Base-by-base conservation (phyloP, 2,888 invertebrate species). In the Ditylenchus weischeri region DNA sequence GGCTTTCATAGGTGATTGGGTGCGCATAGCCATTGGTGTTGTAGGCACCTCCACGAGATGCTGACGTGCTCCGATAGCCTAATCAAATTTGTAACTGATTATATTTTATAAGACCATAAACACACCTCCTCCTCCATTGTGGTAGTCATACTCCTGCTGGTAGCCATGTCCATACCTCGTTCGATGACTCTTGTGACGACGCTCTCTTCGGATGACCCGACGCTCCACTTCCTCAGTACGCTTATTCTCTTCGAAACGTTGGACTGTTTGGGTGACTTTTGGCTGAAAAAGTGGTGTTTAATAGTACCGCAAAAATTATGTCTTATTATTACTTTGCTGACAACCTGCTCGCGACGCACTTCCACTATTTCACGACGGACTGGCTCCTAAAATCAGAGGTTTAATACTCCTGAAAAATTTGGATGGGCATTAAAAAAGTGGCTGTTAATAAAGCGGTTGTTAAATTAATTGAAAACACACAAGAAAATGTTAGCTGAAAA, bases 161-260 rank as follows among this genome's bases (percentile, higher is more conserved):
- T 63, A 62, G 6, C 57, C 47, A 54, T 77, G 70, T 36, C 75
- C 59, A 65, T 71, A 65, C 38, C 72, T 69, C 23, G 67, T 69
- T 50, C 75, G 70, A 54, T 64, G 68, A 50, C 73, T 73, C 61
- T 70, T 70, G 62, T 75, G 78, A 15, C 66, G 65, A 23, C 77
- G 73, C 50, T 78, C 75, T 57, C 76, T 74, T 29, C 79, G 72
- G 59, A 79, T 74, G 15, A 83, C 79, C 48, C 79, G 76, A 35
- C 83, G 78, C 66, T 83, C 83, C 50, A 83, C 74, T 72, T 83
- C 83, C 70, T 83, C 83, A 29, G 83, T 83, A 47, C 80, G 75
- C n/a, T 78, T 76, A 59, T 77, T 75, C 69, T 83, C 81, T 69
- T 83, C 83, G 66, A 79, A 74, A n/a, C 79, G 76, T 59, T 82